A percentile compares a stretch with the other conserved stretches of the same genome.
Conservation (phyloP, 2,888 invertebrate genomes). For the Nomada ruficornis region DNA sequence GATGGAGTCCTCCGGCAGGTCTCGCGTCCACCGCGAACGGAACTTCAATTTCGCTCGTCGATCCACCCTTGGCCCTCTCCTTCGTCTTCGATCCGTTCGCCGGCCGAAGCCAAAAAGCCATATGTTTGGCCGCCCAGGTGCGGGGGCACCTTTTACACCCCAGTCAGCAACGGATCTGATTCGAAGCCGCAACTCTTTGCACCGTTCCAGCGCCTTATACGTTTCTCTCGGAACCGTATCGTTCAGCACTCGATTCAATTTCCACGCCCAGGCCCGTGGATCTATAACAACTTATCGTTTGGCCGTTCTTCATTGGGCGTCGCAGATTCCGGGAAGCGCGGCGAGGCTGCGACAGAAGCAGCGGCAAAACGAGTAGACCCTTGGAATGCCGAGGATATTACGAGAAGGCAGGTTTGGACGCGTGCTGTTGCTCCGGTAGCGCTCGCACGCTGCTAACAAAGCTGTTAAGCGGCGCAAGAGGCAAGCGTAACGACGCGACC, state of each 20-base stretch:
- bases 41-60: background rate
- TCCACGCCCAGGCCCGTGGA: background rate
- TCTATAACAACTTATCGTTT: background rate
- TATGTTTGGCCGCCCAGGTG: too few relatives aligned
- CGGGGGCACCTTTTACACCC: too few relatives aligned
- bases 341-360: background rate
- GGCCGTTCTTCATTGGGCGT: background rate
- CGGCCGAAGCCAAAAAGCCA: too few relatives aligned
- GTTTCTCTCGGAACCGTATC: too few relatives aligned
- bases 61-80: too few relatives aligned
- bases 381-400: background rate
- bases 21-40: background rate
- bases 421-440: constrained; percentile 33
- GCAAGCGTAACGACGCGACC: constrained; percentile 28
- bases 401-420: constrained; percentile 8
- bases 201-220: too few relatives aligned
- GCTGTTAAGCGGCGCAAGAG: constrained; percentile 17
- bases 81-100: too few relatives aligned
- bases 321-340: background rate
- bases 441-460: constrained; percentile 39
- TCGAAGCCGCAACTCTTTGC: constrained; percentile 15
- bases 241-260: background rate
- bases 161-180: constrained; percentile 1
- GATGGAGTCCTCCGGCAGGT: background rate
- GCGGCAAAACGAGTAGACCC: background rate